Evolutionary conservation across 1,140 invertebrate species (phyloP).

Genomic region (Brachionus manjavacas): DNA sequence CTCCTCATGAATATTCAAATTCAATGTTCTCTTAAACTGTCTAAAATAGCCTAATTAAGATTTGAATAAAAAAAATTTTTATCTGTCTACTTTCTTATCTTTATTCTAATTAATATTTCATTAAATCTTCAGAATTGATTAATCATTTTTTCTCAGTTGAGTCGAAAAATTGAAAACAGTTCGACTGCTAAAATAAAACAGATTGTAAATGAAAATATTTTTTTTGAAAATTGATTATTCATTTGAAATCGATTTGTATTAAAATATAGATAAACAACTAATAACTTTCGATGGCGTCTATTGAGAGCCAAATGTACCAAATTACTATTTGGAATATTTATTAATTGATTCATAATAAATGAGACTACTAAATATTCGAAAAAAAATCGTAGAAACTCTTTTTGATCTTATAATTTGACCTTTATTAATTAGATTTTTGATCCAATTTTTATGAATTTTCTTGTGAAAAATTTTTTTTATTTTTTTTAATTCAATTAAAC

Average conservation of each 20-base stretch:
- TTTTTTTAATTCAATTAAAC: neutral
- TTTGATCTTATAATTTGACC: neutral
- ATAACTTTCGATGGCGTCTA: neutral
- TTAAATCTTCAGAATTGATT: neutral
- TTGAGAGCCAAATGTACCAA: neutral
- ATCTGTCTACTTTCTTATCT: neutral
- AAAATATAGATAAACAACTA: neutral
- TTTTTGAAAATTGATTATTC: neutral
- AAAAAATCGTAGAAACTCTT: neutral
- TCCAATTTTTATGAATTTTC: neutral
- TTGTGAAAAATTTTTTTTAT: neutral
- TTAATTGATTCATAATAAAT: neutral
- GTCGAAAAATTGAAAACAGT: neutral
- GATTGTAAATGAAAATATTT: neutral
- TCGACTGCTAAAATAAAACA: neutral
- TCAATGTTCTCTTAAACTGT: neutral
- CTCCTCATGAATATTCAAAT: neutral
- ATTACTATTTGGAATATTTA: neutral
- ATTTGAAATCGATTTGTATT: slow-evolving; percentile 12
- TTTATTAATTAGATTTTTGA: neutral
- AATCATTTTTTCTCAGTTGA: neutral
- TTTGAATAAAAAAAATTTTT: neutral
- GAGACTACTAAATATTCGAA: neutral
- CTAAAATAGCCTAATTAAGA: neutral
- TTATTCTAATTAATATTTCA: neutral